Evolutionary conservation across 2,888 invertebrate species (phyloP), one percentile per base, ranked within the genome.

Genomic region (Microchrysa polita): DNA sequence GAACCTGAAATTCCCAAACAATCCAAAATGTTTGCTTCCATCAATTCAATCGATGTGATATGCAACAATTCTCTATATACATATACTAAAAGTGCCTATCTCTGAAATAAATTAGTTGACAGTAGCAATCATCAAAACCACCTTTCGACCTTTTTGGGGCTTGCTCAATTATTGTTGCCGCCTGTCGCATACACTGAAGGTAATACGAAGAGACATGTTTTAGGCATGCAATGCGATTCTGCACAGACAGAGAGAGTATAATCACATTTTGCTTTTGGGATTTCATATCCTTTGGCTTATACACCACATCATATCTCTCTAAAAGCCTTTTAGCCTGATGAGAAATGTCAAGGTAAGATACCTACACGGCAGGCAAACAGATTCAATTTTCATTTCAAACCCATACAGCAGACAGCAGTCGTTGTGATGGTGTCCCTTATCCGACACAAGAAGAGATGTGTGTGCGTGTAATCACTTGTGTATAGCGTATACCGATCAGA

Each of bases 321-420:
- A 18, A 55, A 55, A 20, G 55, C 55, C 18, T 55, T 55, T 55
- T 20, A 20, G 55, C 20, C n/a, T 55, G 22, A 55, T 55, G 55
- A 55, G 55, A 55, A 55, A 55, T 55, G 18, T 55, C 55, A 18
- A 55, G 10, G 20, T n/a, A 20, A 20, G 22, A 20, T 1, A 16
- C n/a, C n/a, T n/a, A n/a, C n/a, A n/a, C n/a, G n/a, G n/a, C 10
- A 20, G 20, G 22, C 18, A 16, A 16, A 10, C 18, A 18, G 55
- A 55, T 55, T 20, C 20, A 10, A 20, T 20, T 20, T 20, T 20
- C 55, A 55, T 55, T 55, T 55, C 4, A n/a, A 20, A 5, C n/a
- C n/a, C n/a, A n/a, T n/a, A n/a, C n/a, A n/a, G n/a, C n/a, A n/a
- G n/a, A n/a, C 14, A 48, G 48, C 10, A 48, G 48, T 48, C 42